These are phyloP conservation scores for Lonchura striata DNA, from an alignment of 2,113 vertebrate species.

Conservation along the genomic window DNA sequence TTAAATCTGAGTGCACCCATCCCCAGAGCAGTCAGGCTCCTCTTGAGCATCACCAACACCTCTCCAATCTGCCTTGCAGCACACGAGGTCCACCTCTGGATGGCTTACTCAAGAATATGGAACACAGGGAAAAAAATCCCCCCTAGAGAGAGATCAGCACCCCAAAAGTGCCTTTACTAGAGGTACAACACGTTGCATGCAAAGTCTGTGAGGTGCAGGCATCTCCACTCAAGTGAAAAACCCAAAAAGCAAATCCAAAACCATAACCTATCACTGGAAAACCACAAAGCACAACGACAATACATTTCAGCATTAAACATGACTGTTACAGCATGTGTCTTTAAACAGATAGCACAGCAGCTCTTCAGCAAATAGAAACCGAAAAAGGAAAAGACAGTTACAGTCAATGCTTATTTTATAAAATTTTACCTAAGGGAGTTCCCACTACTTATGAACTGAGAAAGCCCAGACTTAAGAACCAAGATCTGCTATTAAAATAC, in stretches of 20 bases:
- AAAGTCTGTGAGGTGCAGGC: neutral
- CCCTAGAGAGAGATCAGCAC: neutral
- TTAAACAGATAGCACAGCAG: slow-evolving; percentile 14
- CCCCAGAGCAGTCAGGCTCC: neutral
- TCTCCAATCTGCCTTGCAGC: neutral
- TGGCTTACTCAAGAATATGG: neutral
- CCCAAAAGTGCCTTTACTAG: neutral
- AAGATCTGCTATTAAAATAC: neutral
- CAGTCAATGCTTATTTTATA: slow-evolving; percentile 8
- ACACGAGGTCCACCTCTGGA: neutral
- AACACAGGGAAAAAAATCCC: neutral
- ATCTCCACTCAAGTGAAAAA: neutral
- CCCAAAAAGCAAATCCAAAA: neutral
- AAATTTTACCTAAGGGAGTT: slow-evolving; percentile 46
- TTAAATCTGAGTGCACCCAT: neutral
- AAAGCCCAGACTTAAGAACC: slow-evolving; percentile 9
- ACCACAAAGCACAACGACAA: neutral
- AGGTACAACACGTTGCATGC: neutral
- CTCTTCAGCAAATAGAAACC: slow-evolving; percentile 11
- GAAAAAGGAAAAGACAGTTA: slow-evolving; percentile 42
- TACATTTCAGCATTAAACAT: neutral
- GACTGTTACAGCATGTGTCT: slow-evolving; percentile 3
- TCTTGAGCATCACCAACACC: neutral
- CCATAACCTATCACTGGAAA: neutral
- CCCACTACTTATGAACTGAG: slow-evolving; percentile 1